Conservation (phyloP, 1,140 invertebrate genomes). For the Bradysia coprophila region DNA sequence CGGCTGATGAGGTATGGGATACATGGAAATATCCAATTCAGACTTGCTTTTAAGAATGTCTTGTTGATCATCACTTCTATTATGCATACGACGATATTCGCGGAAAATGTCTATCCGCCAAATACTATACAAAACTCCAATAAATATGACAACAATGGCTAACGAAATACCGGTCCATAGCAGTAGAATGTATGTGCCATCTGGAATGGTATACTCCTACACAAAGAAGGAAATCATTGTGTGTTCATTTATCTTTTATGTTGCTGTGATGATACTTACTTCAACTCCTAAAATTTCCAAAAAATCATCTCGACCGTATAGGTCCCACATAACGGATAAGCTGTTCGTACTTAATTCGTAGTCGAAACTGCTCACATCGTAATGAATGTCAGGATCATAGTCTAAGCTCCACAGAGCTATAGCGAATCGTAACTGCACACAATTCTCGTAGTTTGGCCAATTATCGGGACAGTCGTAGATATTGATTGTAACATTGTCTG, state of each 20-base stretch:
- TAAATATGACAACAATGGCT: background rate
- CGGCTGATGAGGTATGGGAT: background rate
- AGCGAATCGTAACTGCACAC: background rate
- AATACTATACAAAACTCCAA: background rate
- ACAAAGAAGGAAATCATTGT: background rate
- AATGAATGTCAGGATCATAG: no score
- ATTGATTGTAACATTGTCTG: background rate
- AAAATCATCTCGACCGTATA: background rate
- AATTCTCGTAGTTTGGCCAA: background rate
- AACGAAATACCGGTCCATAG: background rate
- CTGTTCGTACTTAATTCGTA: background rate
- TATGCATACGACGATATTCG: background rate
- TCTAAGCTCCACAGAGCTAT: background rate
- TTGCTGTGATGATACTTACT: no score
- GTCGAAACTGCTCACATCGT: background rate
- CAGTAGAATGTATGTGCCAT: background rate
- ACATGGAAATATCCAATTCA: slow-evolving; percentile 1
- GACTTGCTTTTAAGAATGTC: background rate
- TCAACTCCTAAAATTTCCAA: no score
- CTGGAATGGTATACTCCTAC: background rate
- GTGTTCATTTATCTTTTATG: no score
- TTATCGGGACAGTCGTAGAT: background rate
- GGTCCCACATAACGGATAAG: background rate
- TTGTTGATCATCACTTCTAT: background rate
- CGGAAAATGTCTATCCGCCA: background rate